A percentile compares a stretch with the other conserved stretches of the same genome.
These are phyloP conservation scores for Drosophila mimica DNA, from an alignment of 2,888 invertebrate genomes.

Conservation along the genomic window DNA sequence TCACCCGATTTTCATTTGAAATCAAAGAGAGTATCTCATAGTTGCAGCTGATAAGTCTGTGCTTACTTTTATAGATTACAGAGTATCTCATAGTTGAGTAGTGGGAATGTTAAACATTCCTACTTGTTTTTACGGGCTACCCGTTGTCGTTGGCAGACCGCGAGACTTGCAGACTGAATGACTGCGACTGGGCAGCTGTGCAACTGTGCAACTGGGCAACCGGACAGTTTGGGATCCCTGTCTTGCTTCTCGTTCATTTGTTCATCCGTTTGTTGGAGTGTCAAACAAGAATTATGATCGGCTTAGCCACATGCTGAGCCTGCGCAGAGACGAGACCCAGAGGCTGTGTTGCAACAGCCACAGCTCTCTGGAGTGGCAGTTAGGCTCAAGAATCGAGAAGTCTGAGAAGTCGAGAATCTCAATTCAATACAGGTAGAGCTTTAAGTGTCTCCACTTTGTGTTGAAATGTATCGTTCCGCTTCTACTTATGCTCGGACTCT, in stretches of 20 bases:
- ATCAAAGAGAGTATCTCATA: neutral
- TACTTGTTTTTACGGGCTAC: conserved; percentile 50
- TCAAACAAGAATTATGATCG: conserved; percentile 85
- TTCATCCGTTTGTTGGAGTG: conserved; percentile 81
- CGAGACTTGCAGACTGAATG: conserved; percentile 48
- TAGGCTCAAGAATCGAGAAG: conserved; percentile 42
- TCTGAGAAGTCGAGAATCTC: conserved; percentile 41
- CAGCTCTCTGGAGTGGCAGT: conserved; percentile 57
- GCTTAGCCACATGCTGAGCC: conserved; percentile 85
- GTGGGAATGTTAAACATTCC: conserved; percentile 4
- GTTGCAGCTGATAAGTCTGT: neutral
- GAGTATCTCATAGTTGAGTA: conserved; percentile 18
- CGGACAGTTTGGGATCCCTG: conserved; percentile 53
- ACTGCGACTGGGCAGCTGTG: conserved; percentile 34
- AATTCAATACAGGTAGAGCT: conserved; percentile 79
- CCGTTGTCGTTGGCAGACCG: conserved; percentile 44
- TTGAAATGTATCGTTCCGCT: conserved; percentile 76
- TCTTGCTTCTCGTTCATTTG: conserved; percentile 77
- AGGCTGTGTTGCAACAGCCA: conserved; percentile 32
- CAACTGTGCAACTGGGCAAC: conserved; percentile 15
- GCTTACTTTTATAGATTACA: neutral
- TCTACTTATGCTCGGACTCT: conserved; percentile 47
- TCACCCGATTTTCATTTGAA: neutral
- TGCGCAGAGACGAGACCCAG: conserved; percentile 49
- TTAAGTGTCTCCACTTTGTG: conserved; percentile 81